phyloP scores from a whole-genome alignment of 1,140 invertebrate species.

The Sminthurinus signatus region DNA sequence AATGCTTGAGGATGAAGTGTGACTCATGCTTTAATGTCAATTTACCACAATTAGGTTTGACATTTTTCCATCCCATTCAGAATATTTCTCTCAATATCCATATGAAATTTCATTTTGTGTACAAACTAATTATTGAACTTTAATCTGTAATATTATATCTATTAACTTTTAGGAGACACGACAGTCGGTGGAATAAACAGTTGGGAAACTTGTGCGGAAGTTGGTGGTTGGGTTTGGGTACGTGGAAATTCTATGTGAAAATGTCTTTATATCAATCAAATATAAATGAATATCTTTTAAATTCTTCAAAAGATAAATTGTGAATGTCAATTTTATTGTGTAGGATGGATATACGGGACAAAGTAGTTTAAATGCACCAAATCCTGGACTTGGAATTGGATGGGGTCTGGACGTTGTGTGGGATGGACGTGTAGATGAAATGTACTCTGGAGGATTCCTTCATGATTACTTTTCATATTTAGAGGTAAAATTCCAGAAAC shows the following conservation, averaged over 20 bases:
- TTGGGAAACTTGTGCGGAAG: conserved; percentile 2
- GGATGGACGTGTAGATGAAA: conserved; percentile 6
- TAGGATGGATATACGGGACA: background rate
- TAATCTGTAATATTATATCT: no score
- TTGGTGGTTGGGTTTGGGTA: conserved; percentile 6
- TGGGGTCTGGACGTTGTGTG: conserved; percentile 10
- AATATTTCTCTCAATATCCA: no score
- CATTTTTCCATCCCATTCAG: no score
- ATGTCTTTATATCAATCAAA: no score
- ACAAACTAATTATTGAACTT: no score
- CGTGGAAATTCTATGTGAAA: no score
- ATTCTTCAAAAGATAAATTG: no score
- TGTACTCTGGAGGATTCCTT: conserved; percentile 7
- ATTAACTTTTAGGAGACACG: conserved; percentile 4
- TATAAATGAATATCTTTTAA: no score
- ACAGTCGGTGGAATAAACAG: conserved; percentile 3
- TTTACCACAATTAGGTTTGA: background rate
- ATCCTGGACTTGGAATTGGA: background rate
- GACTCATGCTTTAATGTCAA: conserved; percentile 10
- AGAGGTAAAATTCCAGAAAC: no score
- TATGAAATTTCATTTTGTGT: no score
- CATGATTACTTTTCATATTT: conserved; percentile 15
- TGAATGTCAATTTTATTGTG: no score
- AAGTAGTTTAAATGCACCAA: background rate
- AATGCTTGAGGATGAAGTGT: conserved; percentile 5